These are phyloP conservation scores for Orthonyx spaldingii DNA, from an alignment of 2,113 vertebrate species.

Conservation along the genomic window DNA sequence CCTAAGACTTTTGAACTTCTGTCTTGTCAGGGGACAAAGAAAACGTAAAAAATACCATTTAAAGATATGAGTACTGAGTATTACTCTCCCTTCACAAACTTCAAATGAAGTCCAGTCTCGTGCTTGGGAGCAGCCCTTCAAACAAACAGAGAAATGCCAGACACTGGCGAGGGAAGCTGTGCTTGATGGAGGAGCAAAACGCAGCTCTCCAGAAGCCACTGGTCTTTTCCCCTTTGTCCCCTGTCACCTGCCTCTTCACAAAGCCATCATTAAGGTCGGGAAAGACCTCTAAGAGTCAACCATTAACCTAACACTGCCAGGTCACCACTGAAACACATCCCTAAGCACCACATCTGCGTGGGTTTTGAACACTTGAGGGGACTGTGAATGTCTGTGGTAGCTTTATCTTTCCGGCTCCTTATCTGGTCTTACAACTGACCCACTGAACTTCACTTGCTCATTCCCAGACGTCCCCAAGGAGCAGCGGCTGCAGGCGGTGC, in stretches of 20 bases:
- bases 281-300: neutral
- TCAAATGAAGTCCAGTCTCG: neutral
- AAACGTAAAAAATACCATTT: neutral
- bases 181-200: neutral
- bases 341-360: neutral
- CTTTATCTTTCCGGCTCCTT: neutral
- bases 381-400: neutral
- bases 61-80: neutral
- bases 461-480: conserved; percentile 89
- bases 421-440: neutral
- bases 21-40: neutral
- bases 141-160: neutral
- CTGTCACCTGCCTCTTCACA: neutral
- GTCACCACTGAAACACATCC: neutral
- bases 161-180: neutral
- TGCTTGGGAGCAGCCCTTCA: neutral
- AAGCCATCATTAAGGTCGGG: neutral
- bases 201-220: neutral
- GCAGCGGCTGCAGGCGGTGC: conserved; percentile 89
- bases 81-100: neutral
- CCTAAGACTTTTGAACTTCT: neutral
- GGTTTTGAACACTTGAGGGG: neutral
- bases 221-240: neutral
- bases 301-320: neutral
- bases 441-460: neutral